Evolutionary conservation across 92 coral and sea anemone genomes (phyloP).

Genomic region (Parazoanthus atlanticus): DNA sequence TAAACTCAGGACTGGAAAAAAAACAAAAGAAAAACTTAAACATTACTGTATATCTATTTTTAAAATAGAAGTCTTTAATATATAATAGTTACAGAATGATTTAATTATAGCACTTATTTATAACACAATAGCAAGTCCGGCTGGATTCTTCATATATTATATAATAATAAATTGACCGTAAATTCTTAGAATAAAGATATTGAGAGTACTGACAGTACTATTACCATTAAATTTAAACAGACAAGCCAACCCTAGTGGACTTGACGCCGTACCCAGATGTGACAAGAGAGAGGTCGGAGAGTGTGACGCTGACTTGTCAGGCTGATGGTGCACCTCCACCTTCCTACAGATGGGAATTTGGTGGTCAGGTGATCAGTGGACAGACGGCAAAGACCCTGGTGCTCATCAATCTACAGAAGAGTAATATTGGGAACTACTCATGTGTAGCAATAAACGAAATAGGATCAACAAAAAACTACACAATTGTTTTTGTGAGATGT

Average conservation of each 20-base stretch:
- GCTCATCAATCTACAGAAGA: slow-evolving; percentile 36
- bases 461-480: slow-evolving; percentile 48
- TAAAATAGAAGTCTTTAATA: too few species aligned
- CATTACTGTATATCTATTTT: too few species aligned
- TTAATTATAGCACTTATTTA: too few species aligned
- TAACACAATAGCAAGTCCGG: too few species aligned
- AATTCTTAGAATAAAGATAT: too few species aligned
- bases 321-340: slow-evolving; percentile 77
- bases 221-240: slow-evolving; percentile 12
- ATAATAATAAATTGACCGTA: too few species aligned
- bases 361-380: slow-evolving; percentile 27
- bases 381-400: slow-evolving; percentile 20
- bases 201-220: too few species aligned
- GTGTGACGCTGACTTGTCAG: slow-evolving; percentile 52
- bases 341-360: slow-evolving; percentile 58
- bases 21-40: too few species aligned
- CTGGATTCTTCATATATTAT: too few species aligned
- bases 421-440: slow-evolving; percentile 72
- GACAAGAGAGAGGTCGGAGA: slow-evolving; percentile 7
- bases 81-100: too few species aligned
- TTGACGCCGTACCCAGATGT: slow-evolving; percentile 34
- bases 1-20: too few species aligned
- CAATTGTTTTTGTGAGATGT: slow-evolving; percentile 59
- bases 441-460: slow-evolving; percentile 72
- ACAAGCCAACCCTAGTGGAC: slow-evolving; percentile 58